Percentiles rank a stretch among this genome's conserved stretches.
phyloP scores from a whole-genome alignment of 2,888 invertebrate species.

The Cynaeus angustus region DNA sequence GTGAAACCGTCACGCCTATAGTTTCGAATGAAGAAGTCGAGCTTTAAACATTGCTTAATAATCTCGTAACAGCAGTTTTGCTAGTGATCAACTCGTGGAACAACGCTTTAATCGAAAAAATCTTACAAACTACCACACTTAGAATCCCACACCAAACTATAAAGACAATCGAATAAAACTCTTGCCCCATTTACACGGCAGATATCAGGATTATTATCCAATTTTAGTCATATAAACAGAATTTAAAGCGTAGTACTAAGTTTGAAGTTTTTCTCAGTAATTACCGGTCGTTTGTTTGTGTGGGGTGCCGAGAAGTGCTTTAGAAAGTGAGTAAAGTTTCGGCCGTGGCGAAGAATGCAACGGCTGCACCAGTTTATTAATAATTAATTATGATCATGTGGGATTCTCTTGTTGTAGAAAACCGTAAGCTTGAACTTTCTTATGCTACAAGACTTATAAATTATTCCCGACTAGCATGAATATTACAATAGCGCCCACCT shows the following conservation, averaged over 20 bases:
- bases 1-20: conserved; percentile 62
- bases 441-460: conserved; percentile 48
- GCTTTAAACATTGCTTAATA: conserved; percentile 58
- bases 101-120: conserved; percentile 31
- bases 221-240: conserved; percentile 4
- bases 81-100: too few relatives aligned
- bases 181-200: conserved; percentile 25
- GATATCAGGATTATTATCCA: conserved; percentile 16
- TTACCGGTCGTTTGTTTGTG: not conserved
- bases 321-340: not conserved
- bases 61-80: conserved; percentile 54
- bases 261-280: not conserved
- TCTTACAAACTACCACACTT: conserved; percentile 46
- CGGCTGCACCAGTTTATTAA: conserved; percentile 32
- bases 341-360: conserved; percentile 14
- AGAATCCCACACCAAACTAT: conserved; percentile 47
- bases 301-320: not conserved
- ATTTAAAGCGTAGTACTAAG: not conserved
- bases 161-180: conserved; percentile 36
- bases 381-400: conserved; percentile 45
- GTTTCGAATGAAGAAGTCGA: conserved; percentile 59
- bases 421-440: conserved; percentile 42
- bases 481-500: conserved; percentile 52
- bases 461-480: conserved; percentile 44
- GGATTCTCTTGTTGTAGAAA: conserved; percentile 36